Base-by-base conservation (phyloP, 1,140 invertebrate genomes). In the Goniozus legneri region DNA sequence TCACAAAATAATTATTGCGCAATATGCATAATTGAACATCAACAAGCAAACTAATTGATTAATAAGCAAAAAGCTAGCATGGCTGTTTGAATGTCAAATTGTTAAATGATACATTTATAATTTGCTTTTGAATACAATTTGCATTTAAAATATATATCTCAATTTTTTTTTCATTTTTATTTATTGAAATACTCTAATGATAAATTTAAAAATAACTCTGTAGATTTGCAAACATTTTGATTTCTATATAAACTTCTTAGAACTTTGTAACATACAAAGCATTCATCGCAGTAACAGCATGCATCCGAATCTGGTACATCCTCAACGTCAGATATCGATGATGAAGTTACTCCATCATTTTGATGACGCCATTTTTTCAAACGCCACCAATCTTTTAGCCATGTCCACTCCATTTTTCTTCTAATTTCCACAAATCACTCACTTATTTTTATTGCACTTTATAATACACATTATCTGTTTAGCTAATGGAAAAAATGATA, bases 331-430 rank as follows among this genome's bases (percentile, higher is more conserved):
- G 54, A 50, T 38, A 32, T 49, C 37, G 36, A 30, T 41, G 14
- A 46, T 40, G 33, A 47, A 60, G 46, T 62, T 54, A 21, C 64
- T 50, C 21, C 45, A 77, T 75, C 52, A 70, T 79, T 70, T 77
- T 78, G 80, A 60, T 78, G 80, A 42, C 81, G 78, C 74, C 82
- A 83, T 63, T 80, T 81, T 69, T 85, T 86, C 27, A 87, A 75
- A 47, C 84, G 77, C 84, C 85, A 86, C 84, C 84, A 87, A 69
- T 87, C 84, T 70, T 85, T 86, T 59, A 85, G 79, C 84, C 84
- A 86, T 49, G 82, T 80, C 84, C 84, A 86, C 69, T 87, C 84
- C 83, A 86, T 86, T 47, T 12, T 41, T 33, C n/a, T n/a, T n/a
- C n/a, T n/a, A n/a, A n/a, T n/a, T n/a, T n/a, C n/a, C n/a, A n/a